Evolutionary conservation across 2,113 vertebrate genomes (phyloP).

Genomic region (Pseudopipra pipra): DNA sequence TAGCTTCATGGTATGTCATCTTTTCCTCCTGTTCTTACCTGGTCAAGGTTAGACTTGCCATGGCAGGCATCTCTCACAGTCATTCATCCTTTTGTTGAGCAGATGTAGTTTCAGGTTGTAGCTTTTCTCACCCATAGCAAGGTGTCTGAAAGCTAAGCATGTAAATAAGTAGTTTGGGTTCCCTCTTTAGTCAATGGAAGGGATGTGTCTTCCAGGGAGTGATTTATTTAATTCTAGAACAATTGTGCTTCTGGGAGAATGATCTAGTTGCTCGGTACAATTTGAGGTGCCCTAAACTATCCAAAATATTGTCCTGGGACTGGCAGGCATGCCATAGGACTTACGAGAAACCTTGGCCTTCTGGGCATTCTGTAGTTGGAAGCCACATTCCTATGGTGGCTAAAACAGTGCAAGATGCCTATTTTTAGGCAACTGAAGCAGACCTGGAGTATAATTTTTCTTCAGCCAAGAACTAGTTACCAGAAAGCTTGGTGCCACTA

Average conservation of each 20-base stretch:
- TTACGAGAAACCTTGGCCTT: conserved; percentile 1
- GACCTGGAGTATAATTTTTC: neutral
- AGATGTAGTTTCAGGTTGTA: neutral
- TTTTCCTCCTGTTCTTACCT: neutral
- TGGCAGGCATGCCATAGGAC: neutral
- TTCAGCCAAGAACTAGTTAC: neutral
- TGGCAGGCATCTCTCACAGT: neutral
- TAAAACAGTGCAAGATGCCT: neutral
- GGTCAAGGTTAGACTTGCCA: neutral
- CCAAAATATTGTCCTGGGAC: neutral
- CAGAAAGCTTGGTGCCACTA: neutral
- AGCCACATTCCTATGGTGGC: neutral
- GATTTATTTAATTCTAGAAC: conserved; percentile 36
- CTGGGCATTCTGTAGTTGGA: neutral
- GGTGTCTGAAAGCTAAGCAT: neutral
- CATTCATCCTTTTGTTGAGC: neutral
- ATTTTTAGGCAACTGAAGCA: neutral
- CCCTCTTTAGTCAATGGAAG: neutral
- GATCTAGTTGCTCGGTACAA: neutral
- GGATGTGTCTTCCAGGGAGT: neutral
- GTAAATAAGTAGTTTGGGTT: neutral
- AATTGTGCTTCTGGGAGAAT: neutral
- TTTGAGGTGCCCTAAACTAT: neutral
- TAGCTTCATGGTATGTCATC: accelerated
- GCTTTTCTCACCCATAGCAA: neutral